Base-by-base conservation (phyloP, 1,140 invertebrate genomes). In the Saxidomus purpurata region DNA sequence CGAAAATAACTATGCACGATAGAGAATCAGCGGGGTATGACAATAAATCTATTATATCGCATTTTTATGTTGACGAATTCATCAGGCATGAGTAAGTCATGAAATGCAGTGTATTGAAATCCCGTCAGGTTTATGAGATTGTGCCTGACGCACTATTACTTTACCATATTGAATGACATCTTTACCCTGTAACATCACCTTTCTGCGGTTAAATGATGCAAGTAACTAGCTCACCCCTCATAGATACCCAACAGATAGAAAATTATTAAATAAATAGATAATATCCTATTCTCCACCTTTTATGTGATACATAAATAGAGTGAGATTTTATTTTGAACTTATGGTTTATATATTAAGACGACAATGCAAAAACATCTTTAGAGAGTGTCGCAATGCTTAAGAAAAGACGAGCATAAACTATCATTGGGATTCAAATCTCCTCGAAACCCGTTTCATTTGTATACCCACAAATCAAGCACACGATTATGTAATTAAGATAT, bases 71-170 rank as follows among this genome's bases (percentile, higher is more conserved):
- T 28, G 34, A 8, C 59, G 25, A 63, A 63, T 71, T 38, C 25
- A 71, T 59, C 6, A 36, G 67, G 15, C 67, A 40, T 38, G 67
- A 36, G 22, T 71, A 71, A 71, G 67, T 71, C 25, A 71, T 15
- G n/a, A 67, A 31, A 31, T 67, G 63, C 63, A 36, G 31, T 34
- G 28, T 67, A 67, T 67, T 67, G 67, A 71, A 71, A 71, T 36
- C 9, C 9, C 22, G 67, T 82, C 11, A 40, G 2, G 17, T 82
- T 82, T 38, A 82, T 28, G 80, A 63, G 31, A 11, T 40, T 59
- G 79, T 81, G 79, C 79, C 31, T 34, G 79, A 19, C 76, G 40
- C 76, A 15, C 49, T 19, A 22, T 31, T 82, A 61, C 80, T 36
- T 63, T 28, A 63, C 28, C 38, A 43, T 82, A 71, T 71, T 71